These are phyloP conservation scores for Alligator mississippiensis DNA, from an alignment of 2,113 vertebrate species.

Conservation along the genomic window DNA sequence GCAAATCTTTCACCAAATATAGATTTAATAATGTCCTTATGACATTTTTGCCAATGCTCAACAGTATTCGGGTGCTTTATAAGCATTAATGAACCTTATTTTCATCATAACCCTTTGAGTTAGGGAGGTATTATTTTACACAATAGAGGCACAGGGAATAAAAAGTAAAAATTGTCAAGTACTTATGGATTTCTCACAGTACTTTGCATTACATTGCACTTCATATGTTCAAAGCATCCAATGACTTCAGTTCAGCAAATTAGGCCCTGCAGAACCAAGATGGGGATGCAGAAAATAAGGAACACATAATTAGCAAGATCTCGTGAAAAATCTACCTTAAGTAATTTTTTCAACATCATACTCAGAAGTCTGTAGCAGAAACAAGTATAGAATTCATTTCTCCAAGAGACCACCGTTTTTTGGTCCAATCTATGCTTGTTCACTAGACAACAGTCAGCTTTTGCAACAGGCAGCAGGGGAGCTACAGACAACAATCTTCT, in stretches of 20 bases:
- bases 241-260: background rate
- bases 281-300: background rate
- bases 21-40: background rate
- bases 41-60: background rate
- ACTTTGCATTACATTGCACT: background rate
- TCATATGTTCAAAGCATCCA: background rate
- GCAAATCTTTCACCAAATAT: background rate
- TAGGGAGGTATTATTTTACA: background rate
- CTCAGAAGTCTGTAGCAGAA: background rate
- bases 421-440: background rate
- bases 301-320: background rate
- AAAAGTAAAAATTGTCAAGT: background rate
- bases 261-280: background rate
- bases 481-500: fast-evolving
- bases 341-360: background rate
- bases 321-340: background rate
- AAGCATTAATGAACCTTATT: fast-evolving
- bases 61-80: background rate
- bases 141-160: conserved; percentile 19
- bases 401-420: background rate
- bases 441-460: background rate
- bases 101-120: background rate
- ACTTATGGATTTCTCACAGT: background rate
- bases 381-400: background rate
- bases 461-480: background rate